Percentiles rank a stretch among this genome's conserved stretches.
phyloP scores from a whole-genome alignment of 2,113 vertebrate genomes.

The Cynocephalus volans region DNA sequence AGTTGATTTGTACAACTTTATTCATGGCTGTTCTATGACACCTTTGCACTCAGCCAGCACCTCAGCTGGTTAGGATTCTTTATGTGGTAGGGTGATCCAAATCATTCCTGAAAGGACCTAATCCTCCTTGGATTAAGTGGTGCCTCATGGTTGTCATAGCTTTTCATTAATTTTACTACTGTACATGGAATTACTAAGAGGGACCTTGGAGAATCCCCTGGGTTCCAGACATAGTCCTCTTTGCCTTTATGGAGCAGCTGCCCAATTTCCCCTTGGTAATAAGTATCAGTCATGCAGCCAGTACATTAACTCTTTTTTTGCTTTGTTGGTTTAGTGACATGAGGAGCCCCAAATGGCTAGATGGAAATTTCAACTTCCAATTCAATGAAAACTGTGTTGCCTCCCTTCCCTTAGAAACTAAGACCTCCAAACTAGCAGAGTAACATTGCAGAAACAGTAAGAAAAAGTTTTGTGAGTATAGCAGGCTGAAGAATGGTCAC shows the following conservation, averaged over 20 bases:
- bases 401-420: constrained; percentile 36
- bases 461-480: neutral
- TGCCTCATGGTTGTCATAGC: neutral
- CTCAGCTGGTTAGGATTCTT: neutral
- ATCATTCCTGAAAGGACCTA: neutral
- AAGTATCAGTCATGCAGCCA: neutral
- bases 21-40: neutral
- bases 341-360: neutral
- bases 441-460: neutral
- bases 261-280: neutral
- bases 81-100: neutral
- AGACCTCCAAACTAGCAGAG: constrained; percentile 3
- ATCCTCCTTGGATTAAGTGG: neutral
- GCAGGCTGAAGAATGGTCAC: neutral
- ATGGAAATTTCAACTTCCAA: neutral
- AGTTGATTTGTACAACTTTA: neutral
- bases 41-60: neutral
- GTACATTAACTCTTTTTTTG: neutral
- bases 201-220: neutral
- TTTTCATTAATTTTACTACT: neutral
- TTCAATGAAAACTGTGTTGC: neutral
- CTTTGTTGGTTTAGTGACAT: neutral
- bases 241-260: neutral
- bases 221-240: neutral
- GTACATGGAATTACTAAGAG: neutral